phyloP scores from a whole-genome alignment of 2,888 invertebrate species.

The Dolichopus griseipennis region DNA sequence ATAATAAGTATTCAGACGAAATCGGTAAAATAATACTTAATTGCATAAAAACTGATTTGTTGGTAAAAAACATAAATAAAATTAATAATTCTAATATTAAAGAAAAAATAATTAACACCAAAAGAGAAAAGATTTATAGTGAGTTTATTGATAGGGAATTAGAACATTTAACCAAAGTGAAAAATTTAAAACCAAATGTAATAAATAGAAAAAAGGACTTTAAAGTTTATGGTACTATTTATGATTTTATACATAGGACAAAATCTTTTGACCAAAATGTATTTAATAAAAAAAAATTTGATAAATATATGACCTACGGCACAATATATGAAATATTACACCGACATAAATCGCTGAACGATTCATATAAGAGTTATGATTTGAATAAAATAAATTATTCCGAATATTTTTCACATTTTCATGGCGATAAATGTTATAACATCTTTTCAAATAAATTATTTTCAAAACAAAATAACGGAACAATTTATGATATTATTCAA shows the following conservation, averaged over 20 bases:
- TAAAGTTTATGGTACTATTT: constrained; percentile 43
- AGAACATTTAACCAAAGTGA: background rate
- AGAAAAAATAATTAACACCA: no score
- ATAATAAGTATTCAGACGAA: no score
- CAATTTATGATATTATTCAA: constrained; percentile 43
- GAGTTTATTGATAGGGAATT: background rate
- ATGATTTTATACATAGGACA: constrained; percentile 43
- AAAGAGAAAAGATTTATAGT: background rate
- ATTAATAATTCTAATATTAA: background rate
- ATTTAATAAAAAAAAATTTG: constrained; percentile 38
- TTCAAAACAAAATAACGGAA: constrained; percentile 29
- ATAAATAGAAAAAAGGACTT: constrained; percentile 37
- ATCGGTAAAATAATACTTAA: background rate
- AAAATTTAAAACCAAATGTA: background rate
- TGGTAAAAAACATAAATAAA: background rate
- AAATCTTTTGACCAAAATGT: constrained; percentile 25
- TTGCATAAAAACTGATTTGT: background rate
- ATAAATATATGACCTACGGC: constrained; percentile 44
- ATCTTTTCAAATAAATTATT: constrained; percentile 15
- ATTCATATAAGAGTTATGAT: constrained; percentile 1
- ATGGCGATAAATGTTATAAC: constrained; percentile 20
- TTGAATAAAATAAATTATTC: background rate
- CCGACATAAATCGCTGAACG: constrained; percentile 36
- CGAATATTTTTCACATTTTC: constrained; percentile 12
- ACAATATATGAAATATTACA: constrained; percentile 44